Percentiles rank a stretch among this genome's conserved stretches.
phyloP scores from a whole-genome alignment of 2,797 vertebrate species.

The Sarcoramphus papa region DNA sequence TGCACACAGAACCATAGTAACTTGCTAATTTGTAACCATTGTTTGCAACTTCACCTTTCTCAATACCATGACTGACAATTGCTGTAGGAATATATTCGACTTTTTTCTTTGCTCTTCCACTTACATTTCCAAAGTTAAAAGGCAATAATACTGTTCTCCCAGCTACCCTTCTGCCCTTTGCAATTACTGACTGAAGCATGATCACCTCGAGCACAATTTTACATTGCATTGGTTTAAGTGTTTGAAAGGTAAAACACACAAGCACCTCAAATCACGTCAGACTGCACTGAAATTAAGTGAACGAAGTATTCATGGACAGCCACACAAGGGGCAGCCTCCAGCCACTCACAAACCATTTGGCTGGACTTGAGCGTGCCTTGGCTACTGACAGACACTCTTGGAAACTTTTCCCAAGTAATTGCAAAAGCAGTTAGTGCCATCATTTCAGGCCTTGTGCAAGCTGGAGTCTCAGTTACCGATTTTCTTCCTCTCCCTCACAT shows the following conservation, averaged over 20 bases:
- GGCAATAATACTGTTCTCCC: not conserved
- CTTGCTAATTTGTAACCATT: not conserved
- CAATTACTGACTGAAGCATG: not conserved
- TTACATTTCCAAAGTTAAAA: not conserved
- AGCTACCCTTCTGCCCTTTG: not conserved
- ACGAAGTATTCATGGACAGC: rapidly evolving
- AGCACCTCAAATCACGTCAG: not conserved
- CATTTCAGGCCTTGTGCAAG: not conserved
- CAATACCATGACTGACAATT: rapidly evolving
- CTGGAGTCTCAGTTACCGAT: not conserved
- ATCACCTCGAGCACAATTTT: not conserved
- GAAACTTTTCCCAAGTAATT: not conserved
- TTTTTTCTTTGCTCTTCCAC: not conserved
- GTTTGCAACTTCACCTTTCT: not conserved
- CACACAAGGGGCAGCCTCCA: not conserved
- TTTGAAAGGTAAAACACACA: not conserved
- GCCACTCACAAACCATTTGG: not conserved
- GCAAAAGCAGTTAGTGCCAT: not conserved
- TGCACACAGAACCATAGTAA: not conserved
- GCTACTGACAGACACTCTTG: too few species aligned
- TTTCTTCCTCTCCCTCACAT: not conserved
- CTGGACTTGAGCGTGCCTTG: not conserved
- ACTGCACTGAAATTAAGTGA: not conserved
- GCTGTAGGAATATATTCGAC: not conserved
- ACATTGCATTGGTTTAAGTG: not conserved